A percentile compares a stretch with the other conserved stretches of the same genome.
phyloP scores from a whole-genome alignment of 2,888 invertebrate genomes.

The Drosophila recens region DNA sequence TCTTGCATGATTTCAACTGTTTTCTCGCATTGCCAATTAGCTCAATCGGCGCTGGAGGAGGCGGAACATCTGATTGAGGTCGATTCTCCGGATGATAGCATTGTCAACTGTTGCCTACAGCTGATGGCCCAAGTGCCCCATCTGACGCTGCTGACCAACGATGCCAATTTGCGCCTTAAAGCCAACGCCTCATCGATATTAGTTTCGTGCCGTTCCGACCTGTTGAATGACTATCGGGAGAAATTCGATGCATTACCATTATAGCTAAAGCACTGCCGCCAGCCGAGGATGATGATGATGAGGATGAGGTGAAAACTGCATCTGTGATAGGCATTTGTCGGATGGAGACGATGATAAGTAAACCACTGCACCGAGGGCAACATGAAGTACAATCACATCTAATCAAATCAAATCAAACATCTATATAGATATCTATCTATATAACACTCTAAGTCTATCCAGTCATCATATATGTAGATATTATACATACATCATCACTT shows the following conservation, averaged over 20 bases:
- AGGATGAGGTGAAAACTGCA: slow-evolving; percentile 2
- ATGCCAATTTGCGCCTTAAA: slow-evolving; percentile 86
- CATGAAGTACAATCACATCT: slow-evolving; percentile 47
- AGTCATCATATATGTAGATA: slow-evolving; percentile 4
- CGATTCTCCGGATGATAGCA: slow-evolving; percentile 86
- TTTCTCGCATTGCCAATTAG: slow-evolving; percentile 62
- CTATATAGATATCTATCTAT: slow-evolving; percentile 2
- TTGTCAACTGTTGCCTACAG: slow-evolving; percentile 86
- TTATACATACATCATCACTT: not conserved
- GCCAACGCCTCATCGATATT: slow-evolving; percentile 85
- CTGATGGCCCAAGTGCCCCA: slow-evolving; percentile 82
- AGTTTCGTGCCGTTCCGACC: slow-evolving; percentile 79
- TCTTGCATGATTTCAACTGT: not conserved
- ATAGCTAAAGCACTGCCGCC: slow-evolving; percentile 8
- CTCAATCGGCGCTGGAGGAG: slow-evolving; percentile 86
- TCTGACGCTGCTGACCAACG: slow-evolving; percentile 86
- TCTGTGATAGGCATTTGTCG: slow-evolving; percentile 41
- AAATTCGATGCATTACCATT: slow-evolving; percentile 30
- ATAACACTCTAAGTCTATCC: not conserved
- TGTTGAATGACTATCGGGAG: slow-evolving; percentile 59
- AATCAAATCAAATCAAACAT: slow-evolving; percentile 6
- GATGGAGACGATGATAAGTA: not conserved
- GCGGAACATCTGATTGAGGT: slow-evolving; percentile 83
- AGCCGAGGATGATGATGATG: not conserved
- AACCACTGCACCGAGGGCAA: slow-evolving; percentile 41